These are phyloP conservation scores for Otolemur crassicaudatus DNA, from an alignment of 2,797 vertebrate genomes.

Conservation along the genomic window DNA sequence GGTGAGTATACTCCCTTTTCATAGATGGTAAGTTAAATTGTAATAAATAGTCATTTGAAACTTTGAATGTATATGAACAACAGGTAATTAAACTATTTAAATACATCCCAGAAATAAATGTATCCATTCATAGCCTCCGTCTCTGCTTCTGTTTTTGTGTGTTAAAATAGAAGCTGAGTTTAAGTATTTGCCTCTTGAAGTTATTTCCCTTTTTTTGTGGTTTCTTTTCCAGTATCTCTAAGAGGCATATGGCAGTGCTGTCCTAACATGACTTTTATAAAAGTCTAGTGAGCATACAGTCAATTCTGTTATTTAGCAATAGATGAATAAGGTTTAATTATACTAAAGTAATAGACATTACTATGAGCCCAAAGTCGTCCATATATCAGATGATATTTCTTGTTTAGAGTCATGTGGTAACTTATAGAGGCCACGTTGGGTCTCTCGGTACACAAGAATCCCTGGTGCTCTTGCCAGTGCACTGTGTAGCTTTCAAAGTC, in stretches of 20 bases:
- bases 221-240: conserved; percentile 19
- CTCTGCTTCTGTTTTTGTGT: not conserved
- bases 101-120: not conserved
- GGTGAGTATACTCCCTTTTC: conserved; percentile 15
- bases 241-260: not conserved
- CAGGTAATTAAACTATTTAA: not conserved
- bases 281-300: not conserved
- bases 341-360: not conserved
- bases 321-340: conserved; percentile 11
- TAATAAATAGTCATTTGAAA: not conserved
- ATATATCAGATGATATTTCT: not conserved
- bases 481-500: not conserved
- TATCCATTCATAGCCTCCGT: not conserved
- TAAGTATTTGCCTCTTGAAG: conserved; percentile 25
- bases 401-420: not conserved
- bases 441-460: not conserved
- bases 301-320: not conserved
- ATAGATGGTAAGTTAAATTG: not conserved
- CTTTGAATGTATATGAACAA: not conserved
- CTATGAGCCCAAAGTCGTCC: not conserved
- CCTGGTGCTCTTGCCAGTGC: not conserved
- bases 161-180: not conserved
- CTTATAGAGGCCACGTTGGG: not conserved
- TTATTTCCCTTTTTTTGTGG: conserved; percentile 3
- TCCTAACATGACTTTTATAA: conserved; percentile 40